Base-by-base conservation (phyloP, 2,113 vertebrate species). In the Ptyas mucosa region DNA sequence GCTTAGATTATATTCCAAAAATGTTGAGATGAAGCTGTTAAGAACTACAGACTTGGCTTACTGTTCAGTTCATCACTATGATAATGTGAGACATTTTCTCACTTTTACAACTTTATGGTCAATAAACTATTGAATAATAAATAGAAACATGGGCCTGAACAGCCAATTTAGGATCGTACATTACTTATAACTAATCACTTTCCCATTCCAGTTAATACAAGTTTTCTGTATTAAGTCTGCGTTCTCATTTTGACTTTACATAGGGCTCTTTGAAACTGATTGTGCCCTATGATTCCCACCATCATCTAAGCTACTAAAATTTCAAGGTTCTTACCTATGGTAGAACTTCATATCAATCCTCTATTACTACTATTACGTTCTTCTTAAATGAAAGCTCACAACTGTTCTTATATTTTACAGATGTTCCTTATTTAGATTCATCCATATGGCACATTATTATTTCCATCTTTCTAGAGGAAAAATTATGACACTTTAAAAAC, bases 401-500 rank as follows among this genome's bases (percentile, higher is more conserved):
- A 93, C 34, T 29, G 89, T 86, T 87, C 85, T 87, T 54, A 88
- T 11, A 24, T 87, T 54, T 88, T 29, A 54, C 92, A 90, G 93
- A 93, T 94, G 94, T 94, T 95, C 91, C 91, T 94, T 26, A 46
- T 93, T 95, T 94, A 93, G 95, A 93, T 94, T 93, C 94, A 95
- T 96, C 96, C 95, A 96, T 94, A 96, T 96, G 97, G 97, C 97
- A 98, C 97, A 97, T 94, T 89, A 96, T 97, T 91, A 81, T 93
- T 64, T 57, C 81, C 92, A 86, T 92, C 89, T 97, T 94, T 90
- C 91, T 95, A 89, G 95, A 54, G 90, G 52, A 95, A 89, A 96
- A 95, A 96, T 95, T 97, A 95, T 96, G 97, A 97, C 97, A 98
- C 97, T 93, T 89, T 91, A 94, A 95, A 95, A 97, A 97, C 97